Percentiles rank a stretch among this genome's conserved stretches.
These are phyloP conservation scores for Cyrtonyx montezumae DNA, from an alignment of 2,113 vertebrate species.

Conservation along the genomic window DNA sequence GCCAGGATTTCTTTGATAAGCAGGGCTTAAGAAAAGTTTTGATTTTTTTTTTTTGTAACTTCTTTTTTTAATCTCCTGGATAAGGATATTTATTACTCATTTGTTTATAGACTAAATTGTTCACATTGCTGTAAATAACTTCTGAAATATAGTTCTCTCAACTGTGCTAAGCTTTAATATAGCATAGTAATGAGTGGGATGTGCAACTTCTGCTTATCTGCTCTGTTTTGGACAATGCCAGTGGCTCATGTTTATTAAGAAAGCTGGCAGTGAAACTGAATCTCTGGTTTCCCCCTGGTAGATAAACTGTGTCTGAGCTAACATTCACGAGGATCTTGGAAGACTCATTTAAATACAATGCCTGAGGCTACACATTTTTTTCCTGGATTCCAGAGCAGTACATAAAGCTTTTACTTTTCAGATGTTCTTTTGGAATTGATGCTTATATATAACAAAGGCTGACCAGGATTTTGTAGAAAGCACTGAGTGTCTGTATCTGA, in stretches of 20 bases:
- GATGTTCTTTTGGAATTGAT: constrained; percentile 58
- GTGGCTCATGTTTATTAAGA: constrained; percentile 63
- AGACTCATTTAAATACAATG: constrained; percentile 63
- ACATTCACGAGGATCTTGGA: constrained; percentile 63
- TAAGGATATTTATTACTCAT: constrained; percentile 62
- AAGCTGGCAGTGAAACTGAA: constrained; percentile 67
- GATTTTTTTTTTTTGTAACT: constrained; percentile 55
- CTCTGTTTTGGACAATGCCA: constrained; percentile 66
- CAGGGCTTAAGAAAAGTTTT: background rate
- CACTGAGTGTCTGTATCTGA: background rate
- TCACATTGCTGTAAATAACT: constrained; percentile 71
- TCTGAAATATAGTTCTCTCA: constrained; percentile 70
- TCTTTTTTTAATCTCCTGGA: constrained; percentile 50
- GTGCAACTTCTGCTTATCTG: constrained; percentile 72
- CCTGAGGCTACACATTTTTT: constrained; percentile 32
- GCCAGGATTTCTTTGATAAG: background rate
- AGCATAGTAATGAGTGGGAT: constrained; percentile 65
- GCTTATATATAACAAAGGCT: constrained; percentile 29
- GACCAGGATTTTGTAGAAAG: constrained; percentile 16
- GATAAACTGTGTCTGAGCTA: constrained; percentile 64
- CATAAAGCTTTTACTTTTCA: constrained; percentile 59
- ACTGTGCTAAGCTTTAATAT: constrained; percentile 61
- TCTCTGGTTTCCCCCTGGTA: constrained; percentile 47
- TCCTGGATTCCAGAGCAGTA: constrained; percentile 15
- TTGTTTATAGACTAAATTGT: constrained; percentile 70